These are phyloP conservation scores for Tachina grossa DNA, from an alignment of 2,888 invertebrate species.

Conservation along the genomic window DNA sequence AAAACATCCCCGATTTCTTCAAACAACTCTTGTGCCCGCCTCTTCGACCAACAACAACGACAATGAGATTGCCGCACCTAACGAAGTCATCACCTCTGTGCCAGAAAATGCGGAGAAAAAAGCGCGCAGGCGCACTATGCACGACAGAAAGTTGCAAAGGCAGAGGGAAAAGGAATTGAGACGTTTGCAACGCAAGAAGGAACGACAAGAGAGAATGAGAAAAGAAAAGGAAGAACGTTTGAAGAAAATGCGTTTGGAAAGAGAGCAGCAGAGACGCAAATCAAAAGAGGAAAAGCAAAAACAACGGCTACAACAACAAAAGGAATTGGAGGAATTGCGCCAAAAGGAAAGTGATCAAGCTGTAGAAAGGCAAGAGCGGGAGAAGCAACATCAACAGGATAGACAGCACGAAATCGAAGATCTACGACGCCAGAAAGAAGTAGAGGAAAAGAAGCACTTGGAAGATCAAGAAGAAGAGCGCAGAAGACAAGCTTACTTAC, in stretches of 20 bases:
- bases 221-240: conserved; percentile 72
- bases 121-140: conserved; percentile 73
- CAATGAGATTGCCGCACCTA: conserved; percentile 73
- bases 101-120: conserved; percentile 43
- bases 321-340: conserved; percentile 73
- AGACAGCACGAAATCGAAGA: conserved; percentile 74
- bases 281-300: conserved; percentile 67
- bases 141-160: conserved; percentile 77
- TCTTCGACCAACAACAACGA: conserved; percentile 56
- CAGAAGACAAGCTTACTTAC: conserved; percentile 74
- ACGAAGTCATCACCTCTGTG: conserved; percentile 44
- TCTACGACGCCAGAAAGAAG: conserved; percentile 74
- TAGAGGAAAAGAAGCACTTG: conserved; percentile 73
- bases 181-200: conserved; percentile 74
- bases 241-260: conserved; percentile 72
- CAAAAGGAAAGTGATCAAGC: conserved; percentile 73
- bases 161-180: conserved; percentile 77
- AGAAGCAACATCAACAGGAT: conserved; percentile 68
- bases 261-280: conserved; percentile 69
- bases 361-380: conserved; percentile 74
- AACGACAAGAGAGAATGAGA: conserved; percentile 75
- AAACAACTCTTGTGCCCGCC: conserved; percentile 47
- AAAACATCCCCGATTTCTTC: conserved; percentile 57
- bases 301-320: conserved; percentile 64
- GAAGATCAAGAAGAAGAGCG: conserved; percentile 75